Evolutionary conservation across 2,888 invertebrate species (phyloP), one percentile per base, ranked within the genome.

Genomic region (Scaptomyza tumidula): DNA sequence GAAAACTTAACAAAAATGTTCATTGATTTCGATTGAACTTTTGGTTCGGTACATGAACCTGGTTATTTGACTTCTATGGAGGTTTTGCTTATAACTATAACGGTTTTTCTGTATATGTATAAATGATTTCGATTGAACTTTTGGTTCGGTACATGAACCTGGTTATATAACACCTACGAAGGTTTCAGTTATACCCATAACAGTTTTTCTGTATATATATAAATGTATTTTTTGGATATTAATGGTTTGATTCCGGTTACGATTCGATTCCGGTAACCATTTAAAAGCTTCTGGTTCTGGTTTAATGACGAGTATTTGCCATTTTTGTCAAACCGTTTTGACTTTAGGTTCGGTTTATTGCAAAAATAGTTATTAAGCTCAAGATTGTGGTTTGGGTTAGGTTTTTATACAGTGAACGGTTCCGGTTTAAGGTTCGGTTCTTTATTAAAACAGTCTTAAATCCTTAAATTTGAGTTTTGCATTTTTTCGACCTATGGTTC

Each of bases 1-100:
- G 57, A 80, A 65, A 65, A 69, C 44, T 60, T 54, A 60, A 59
- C 49, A 59, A 33, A 19, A 24, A n/a, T 35, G n/a, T 6, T n/a
- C 19, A 35, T 35, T 35, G 33, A 24, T 10, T 50, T n/a, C n/a
- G n/a, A n/a, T 50, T 24, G 19, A 10, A 3, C 6, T 10, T 24
- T 13, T 0, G 33, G 33, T 49, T 35, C 10, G 19, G 33, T 19
- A 9, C 13, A 1, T 35, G 35, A 50, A 50, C 49, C 49, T n/a
- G 49, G 35, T 50, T 50, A 33, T 6, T 1, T 39, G 3, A 3
- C 3, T n/a, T 19, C 9, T n/a, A 19, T 35, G 13, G 6, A 7
- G n/a, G 4, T n/a, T 39, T 7, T n/a, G 2, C 1, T 19, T 19
- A 19, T 19, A 19, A 1, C 2, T 19, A 2, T 19, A 19, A 19